phyloP scores from a whole-genome alignment of 2,113 vertebrate genomes.

The Turnix velox region DNA sequence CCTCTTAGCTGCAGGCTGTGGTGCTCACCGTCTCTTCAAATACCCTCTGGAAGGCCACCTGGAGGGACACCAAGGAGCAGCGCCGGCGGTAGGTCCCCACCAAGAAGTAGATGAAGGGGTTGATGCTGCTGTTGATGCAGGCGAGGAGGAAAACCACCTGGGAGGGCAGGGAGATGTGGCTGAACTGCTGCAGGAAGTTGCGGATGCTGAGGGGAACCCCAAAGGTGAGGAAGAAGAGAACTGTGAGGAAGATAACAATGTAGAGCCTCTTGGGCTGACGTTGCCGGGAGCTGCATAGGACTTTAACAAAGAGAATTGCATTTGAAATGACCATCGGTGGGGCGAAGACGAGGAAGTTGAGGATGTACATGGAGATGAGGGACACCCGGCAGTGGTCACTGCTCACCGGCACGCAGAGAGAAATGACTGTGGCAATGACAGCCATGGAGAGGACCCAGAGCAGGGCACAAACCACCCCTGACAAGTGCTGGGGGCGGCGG shows the following conservation, averaged over 20 bases:
- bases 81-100: background rate
- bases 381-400: background rate
- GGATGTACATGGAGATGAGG: background rate
- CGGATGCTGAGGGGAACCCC: background rate
- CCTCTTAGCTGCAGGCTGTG: background rate
- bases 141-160: background rate
- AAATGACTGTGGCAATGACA: conserved; percentile 24
- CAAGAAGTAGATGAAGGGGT: background rate
- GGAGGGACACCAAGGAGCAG: background rate
- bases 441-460: conserved; percentile 54
- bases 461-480: conserved; percentile 3
- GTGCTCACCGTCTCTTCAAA: background rate
- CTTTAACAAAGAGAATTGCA: conserved; percentile 26
- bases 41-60: background rate
- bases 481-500: conserved; percentile 15
- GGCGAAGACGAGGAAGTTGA: background rate
- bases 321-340: conserved; percentile 44
- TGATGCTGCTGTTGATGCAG: background rate
- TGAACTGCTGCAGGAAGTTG: background rate
- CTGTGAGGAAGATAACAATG: background rate
- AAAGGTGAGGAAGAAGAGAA: background rate
- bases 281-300: conserved; percentile 1
- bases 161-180: fast-evolving
- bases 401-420: background rate
- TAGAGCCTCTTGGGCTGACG: background rate